Evolutionary conservation across 2,113 vertebrate genomes (phyloP), one percentile per base, ranked within the genome.

Genomic region (Sebastes fasciatus): DNA sequence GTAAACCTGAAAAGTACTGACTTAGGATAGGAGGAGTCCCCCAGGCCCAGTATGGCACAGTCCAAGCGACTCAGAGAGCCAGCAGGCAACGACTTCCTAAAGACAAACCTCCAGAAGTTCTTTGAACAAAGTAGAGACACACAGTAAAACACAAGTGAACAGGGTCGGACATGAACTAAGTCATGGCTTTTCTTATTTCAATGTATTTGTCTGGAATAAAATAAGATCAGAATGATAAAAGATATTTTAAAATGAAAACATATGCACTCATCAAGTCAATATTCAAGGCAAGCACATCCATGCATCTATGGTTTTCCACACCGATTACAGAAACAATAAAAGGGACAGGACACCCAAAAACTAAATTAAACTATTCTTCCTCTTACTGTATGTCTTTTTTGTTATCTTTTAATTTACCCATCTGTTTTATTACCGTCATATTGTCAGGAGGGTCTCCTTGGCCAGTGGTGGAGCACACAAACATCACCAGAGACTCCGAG

Each of bases 371-470:
- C 7, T 4, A 34, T 19, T n/a, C 4, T 51, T 19, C 43, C 12
- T 46, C 14, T 46, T n/a, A 49, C 23, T 1, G 0, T 1, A 42
- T n/a, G 1, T 8, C 0, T 11, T 16, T 26, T 12, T 68, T 14
- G 1, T 66, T 42, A 1, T 11, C 4, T 46, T 14, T 58, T 26
- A 26, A 26, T 60, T 60, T 34, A 26, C 9, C 46, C 46, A 48
- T 42, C 6, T 7, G 6, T 54, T 48, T 12, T 13, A 1, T 80
- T 94, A 99, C 98, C 97, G 96, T 98, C 98, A 99, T 99, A 81
- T 99, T 99, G 94, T 99, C 98, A 0, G 98, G 98, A 1, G 98
- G 97, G 71, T 99, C 98, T 66, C 98, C 98, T 87, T 99, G 97
- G 42, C 98, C 98, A 0, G 98, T 94, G 72, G 98, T 99, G 43